Base-by-base conservation (phyloP, 2,888 invertebrate genomes). In the Cantharis rufa region DNA sequence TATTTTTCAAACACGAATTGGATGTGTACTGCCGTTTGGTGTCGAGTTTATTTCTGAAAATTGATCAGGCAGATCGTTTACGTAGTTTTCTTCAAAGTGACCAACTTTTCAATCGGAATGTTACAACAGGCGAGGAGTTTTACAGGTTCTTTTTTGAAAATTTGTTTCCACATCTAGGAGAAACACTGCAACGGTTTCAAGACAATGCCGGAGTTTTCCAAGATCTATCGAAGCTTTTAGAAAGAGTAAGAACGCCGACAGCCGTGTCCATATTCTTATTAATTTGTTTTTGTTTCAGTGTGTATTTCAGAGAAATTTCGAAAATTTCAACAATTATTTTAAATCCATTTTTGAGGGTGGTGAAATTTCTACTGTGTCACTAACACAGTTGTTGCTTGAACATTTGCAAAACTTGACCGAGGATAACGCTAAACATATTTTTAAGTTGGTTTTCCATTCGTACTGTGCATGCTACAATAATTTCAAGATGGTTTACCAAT, bases 381-480 rank as follows among this genome's bases (percentile, higher is more conserved):
- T 80, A 13, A 81, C 83, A 24, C 82, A 83, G 79, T 21, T 74
- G 15, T 64, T 86, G 11, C 73, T 86, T 10, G 83, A 84, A 78
- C 78, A 78, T 77, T 70, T 86, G 64, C 15, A 75, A 15, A 71
- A 71, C 15, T 81, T 78, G 62, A 78, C 77, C 71, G 74, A 62
- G 15, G 69, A 75, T 10, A 62, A 72, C 69, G 70, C 80, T n/a
- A 77, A 74, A 68, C n/a, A 76, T 62, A 69, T 79, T 62, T 85
- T 80, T 77, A 85, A 84, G 82, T 75, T 87, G 68, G 78, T 86
- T 63, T 85, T 85, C 69, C 76, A 84, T 75, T 82, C 86, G 66
- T 84, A 84, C 81, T 80, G 80, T 48, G 74, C 79, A 21, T 70
- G 81, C 10, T 83, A 80, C 75, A 82, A 79, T 72, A 80, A 85